Percentiles rank a stretch among this genome's conserved stretches.
Evolutionary conservation across 92 coral and sea anemone genomes (phyloP).

Genomic region (Pocillopora meandrina): DNA sequence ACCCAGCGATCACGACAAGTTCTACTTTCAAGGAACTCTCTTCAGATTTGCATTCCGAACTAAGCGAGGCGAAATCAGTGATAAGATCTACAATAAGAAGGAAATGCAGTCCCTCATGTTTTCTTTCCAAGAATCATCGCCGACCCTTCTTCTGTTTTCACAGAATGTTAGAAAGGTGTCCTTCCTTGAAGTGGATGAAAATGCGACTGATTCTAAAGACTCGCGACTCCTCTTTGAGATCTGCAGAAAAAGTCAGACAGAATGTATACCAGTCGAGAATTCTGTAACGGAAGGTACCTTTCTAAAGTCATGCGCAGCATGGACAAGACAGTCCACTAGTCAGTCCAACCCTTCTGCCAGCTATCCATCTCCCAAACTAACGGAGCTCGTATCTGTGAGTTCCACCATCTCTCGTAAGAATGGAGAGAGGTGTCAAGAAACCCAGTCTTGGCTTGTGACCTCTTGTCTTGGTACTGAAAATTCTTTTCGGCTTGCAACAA

Average conservation of each 20-base stretch:
- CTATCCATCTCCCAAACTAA: slow-evolving; percentile 32
- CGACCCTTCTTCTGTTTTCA: slow-evolving; percentile 67
- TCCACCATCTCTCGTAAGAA: slow-evolving; percentile 1
- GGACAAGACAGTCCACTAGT: slow-evolving; percentile 23
- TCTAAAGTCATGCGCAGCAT: slow-evolving; percentile 60
- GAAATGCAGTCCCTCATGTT: slow-evolving; percentile 44
- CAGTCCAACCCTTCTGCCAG: neutral
- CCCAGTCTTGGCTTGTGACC: slow-evolving; percentile 55
- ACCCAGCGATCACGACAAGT: neutral
- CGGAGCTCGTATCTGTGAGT: slow-evolving; percentile 37
- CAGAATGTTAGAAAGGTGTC: slow-evolving; percentile 68
- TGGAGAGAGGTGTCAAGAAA: slow-evolving; percentile 11
- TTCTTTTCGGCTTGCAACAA: slow-evolving; percentile 60
- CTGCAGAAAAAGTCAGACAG: slow-evolving; percentile 14
- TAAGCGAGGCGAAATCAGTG: slow-evolving; percentile 55
- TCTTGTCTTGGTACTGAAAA: slow-evolving; percentile 55
- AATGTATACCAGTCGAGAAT: slow-evolving; percentile 14
- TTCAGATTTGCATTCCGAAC: slow-evolving; percentile 80
- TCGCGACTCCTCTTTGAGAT: slow-evolving; percentile 36
- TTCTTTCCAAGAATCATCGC: slow-evolving; percentile 63
- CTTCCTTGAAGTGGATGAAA: slow-evolving; percentile 49
- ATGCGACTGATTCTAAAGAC: slow-evolving; percentile 1
- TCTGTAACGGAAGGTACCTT: slow-evolving; percentile 33
- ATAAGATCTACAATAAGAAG: slow-evolving; percentile 48
- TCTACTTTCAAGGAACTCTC: slow-evolving; percentile 65